Base-by-base conservation (phyloP, 2,888 invertebrate genomes). In the Acronicta leporina region DNA sequence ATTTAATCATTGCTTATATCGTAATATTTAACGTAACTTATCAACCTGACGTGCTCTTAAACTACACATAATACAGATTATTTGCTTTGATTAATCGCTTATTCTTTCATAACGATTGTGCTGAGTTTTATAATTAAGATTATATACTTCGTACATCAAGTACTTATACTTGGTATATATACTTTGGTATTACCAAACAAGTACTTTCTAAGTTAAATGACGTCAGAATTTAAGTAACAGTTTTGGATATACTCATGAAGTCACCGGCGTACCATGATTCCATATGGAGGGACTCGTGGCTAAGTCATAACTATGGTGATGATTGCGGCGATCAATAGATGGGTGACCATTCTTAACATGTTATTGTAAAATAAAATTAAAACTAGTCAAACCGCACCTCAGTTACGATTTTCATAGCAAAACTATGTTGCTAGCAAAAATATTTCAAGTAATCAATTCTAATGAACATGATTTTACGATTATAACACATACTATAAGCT, bases 61-160 rank as follows among this genome's bases (percentile, higher is more conserved):
- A 61, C 67, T 67, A 63, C 13, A 20, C 44, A 40, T 47, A 59
- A 56, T 59, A 45, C 51, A 63, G 72, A 63, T 63, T 70, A 67
- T 50, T 57, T 45, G 16, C 41, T 8, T 35, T 62, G 74, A 79
- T 62, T 58, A 66, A 76, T 76, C 56, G 59, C 49, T 63, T 57
- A 56, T 67, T 66, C 66, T 77, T 79, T 70, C 77, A 67, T 46
- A 76, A 79, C 50, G 3, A 60, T 52, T 57, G 63, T 64, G 66
- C 44, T 49, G 64, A 62, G 61, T 68, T 73, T 79, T 71, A 53
- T 71, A 73, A 79, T 77, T 77, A 79, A 69, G 73, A 54, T 38
- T 38, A 38, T 33, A n/a, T 7, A 38, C n/a, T 1, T 38, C n/a
- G n/a, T n/a, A 38, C 38, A 38, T 38, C 38, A 38, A n/a, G 38